Conservation (phyloP, 1,140 invertebrate genomes). For the Drosophila parvula region DNA sequence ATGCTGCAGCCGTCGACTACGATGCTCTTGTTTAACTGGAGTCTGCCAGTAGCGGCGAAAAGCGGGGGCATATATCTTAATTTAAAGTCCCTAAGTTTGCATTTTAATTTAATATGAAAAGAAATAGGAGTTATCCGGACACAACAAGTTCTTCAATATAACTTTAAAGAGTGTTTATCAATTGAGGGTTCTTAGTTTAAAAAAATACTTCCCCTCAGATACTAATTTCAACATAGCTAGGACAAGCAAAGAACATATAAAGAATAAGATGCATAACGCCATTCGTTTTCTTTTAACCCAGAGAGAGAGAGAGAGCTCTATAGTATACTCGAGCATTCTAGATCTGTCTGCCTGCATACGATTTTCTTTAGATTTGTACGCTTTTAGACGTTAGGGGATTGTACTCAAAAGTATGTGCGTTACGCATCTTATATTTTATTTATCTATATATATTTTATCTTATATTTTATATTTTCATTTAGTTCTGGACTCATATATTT, state of each 20-base stretch:
- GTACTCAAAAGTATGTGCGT: too few species aligned
- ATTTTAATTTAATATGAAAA: neutral
- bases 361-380: neutral
- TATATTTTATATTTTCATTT: too few species aligned
- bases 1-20: slow-evolving; percentile 24
- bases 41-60: slow-evolving; percentile 15
- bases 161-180: neutral
- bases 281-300: neutral
- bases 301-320: neutral
- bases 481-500: too few species aligned
- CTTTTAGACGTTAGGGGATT: too few species aligned
- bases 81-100: neutral
- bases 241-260: neutral
- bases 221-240: neutral
- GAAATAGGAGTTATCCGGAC: neutral
- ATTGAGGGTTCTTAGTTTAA: neutral
- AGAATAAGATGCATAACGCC: neutral
- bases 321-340: neutral
- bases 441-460: too few species aligned
- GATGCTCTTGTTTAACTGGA: slow-evolving; percentile 18
- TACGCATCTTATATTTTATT: neutral
- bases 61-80: neutral
- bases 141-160: neutral
- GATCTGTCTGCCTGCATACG: neutral
- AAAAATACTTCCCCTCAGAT: neutral